These are phyloP conservation scores for Oreotrochilus melanogaster DNA, from an alignment of 2,113 vertebrate species.

Conservation along the genomic window DNA sequence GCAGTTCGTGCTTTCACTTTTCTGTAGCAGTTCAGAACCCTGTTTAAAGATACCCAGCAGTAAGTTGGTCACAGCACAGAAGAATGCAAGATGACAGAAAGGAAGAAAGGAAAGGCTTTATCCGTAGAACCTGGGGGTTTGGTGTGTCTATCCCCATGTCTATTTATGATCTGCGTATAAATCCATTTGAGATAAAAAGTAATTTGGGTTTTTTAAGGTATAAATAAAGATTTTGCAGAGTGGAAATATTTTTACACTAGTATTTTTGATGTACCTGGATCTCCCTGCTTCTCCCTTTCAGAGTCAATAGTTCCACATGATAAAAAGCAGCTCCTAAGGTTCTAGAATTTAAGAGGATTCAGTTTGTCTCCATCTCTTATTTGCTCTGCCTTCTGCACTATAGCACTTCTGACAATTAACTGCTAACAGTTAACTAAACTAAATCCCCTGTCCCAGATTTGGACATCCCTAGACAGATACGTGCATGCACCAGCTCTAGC, in stretches of 20 bases:
- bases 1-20: neutral
- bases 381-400: neutral
- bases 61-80: neutral
- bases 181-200: neutral
- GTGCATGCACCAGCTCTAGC: neutral
- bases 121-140: neutral
- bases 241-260: too few species aligned
- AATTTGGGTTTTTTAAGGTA: neutral
- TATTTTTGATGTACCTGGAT: neutral
- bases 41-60: neutral
- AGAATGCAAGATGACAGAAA: neutral
- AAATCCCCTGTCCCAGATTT: slow-evolving; percentile 20
- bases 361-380: neutral
- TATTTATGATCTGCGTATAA: neutral
- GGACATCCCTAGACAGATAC: neutral
- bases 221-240: neutral
- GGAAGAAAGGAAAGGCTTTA: neutral
- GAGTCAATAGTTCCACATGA: neutral
- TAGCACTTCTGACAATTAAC: slow-evolving; percentile 48
- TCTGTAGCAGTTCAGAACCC: neutral
- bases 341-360: neutral
- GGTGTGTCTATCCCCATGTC: neutral
- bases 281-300: neutral
- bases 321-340: neutral
- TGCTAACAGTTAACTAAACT: slow-evolving; percentile 40